Base-by-base conservation (phyloP, 1,140 invertebrate species). In the Drosophila insularis region DNA sequence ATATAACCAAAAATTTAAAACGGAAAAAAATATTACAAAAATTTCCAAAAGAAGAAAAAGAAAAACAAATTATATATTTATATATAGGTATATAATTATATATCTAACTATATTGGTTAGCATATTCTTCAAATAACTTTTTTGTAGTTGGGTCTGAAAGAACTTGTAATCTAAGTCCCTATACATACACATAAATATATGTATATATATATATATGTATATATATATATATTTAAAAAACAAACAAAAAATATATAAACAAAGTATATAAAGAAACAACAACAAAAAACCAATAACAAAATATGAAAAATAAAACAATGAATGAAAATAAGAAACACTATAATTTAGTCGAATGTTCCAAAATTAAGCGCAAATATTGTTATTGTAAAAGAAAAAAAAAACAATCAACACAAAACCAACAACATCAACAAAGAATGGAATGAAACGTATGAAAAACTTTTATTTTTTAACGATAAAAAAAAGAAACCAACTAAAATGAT, bases 351-450 rank as follows among this genome's bases (percentile, higher is more conserved):
- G 80, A 71, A 68, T 80, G 75, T 84, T 84, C 80, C 80, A 80
- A 72, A 61, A 66, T 71, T 40, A 84, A 85, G 82, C 85, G 82
- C 82, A 80, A 73, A 75, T 82, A 87, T 80, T 84, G 84, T 87
- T 87, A 87, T 72, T 84, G 46, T 80, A 84, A 89, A 70, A 35
- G 10, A 46, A 46, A 14, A 46, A 65, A 55, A 11, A 35, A 35
- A 35, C 32, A 10, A 50, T 27, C 23, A 27, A 27, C 27, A 58
- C 43, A 56, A 62, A 56, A 69, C 58, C 17, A 10, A 58, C 17
- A 66, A 55, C 11, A 27, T 53, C 1, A 50, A 21, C 43, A 19
- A 17, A 11, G 17, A 50, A 19, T 43, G 43, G 32, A 80, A 62
- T 39, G 65, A 68, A 69, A 17, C 66, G 55, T 71, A 66, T 71